Evolutionary conservation across 2,113 vertebrate species (phyloP), one percentile per base, ranked within the genome.

Genomic region (Dunckerocampus dactyliophorus): DNA sequence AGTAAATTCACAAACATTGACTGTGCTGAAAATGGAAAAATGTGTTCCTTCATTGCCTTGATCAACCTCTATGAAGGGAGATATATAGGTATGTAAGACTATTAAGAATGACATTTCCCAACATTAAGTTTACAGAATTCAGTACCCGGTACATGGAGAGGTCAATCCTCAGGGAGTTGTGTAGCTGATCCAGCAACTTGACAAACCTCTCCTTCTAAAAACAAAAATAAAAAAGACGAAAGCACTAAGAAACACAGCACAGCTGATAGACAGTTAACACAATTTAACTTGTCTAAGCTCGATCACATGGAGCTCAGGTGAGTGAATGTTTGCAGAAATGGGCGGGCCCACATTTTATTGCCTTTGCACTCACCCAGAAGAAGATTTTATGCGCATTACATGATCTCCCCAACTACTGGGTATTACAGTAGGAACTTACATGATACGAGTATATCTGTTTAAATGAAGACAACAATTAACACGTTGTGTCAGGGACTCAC

Each of bases 121-220:
- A 47, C 1, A 58, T 39, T 28, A 61, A 69, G 55, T 13, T 24
- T 19, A 21, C 34, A 42, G 54, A 42, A 56, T 56, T 48, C 45
- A 39, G 83, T 90, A 99, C 97, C 93, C 97, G 91, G 83, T 98
- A 99, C 96, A 98, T 99, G 73, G 97, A 99, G 57, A 99, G 92
- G 81, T 99, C 97, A 0, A 99, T 99, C 63, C 97, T 88, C 70
- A 99, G 85, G 0, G 97, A 99, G 82, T 99, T 99, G 89, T 99
- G 97, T 60, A 99, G 88, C 79, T 98, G 97, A 85, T 99, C 97
- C 51, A 99, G 89, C 21, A 99, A 93, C 75, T 99, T 99, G 76
- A 99, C 96, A 62, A 99, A 99, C 55, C 96, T 90, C 60, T 99
- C 96, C 84, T 99, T 99, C 96, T 99, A 69, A 59, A 37, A 17